phyloP scores from a whole-genome alignment of 2,113 vertebrate species.

The Chlamydotis undulata region DNA sequence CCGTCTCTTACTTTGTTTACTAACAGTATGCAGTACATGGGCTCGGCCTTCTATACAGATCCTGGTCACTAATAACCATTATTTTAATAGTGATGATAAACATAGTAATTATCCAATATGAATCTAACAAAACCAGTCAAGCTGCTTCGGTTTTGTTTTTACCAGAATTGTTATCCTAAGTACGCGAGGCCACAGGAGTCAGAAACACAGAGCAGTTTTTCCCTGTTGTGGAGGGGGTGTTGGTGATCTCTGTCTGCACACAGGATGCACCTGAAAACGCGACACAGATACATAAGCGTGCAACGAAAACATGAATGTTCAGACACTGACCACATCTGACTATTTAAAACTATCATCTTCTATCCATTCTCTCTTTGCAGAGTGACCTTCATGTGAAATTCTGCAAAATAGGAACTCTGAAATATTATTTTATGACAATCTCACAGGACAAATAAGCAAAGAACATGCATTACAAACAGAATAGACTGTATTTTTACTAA shows the following conservation, averaged over 20 bases:
- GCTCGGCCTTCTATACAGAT: background rate
- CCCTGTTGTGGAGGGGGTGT: background rate
- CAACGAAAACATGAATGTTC: accelerated
- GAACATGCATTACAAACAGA: background rate
- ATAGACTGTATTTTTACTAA: background rate
- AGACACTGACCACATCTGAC: background rate
- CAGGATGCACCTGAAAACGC: background rate
- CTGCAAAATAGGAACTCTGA: background rate
- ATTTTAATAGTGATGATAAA: background rate
- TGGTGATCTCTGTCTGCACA: background rate
- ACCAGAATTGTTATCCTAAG: background rate
- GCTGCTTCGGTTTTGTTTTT: background rate
- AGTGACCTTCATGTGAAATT: background rate
- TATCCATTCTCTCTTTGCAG: background rate
- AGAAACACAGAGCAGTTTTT: background rate
- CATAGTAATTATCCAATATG: background rate
- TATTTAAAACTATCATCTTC: background rate
- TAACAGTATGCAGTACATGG: background rate
- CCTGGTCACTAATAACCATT: background rate
- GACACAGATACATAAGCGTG: accelerated
- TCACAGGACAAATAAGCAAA: background rate
- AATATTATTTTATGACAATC: background rate
- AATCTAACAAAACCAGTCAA: background rate
- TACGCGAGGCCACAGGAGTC: background rate
- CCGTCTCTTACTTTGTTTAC: background rate